Evolutionary conservation across 1,140 invertebrate genomes (phyloP), one percentile per base, ranked within the genome.

Genomic region (Drosophila albomicans): DNA sequence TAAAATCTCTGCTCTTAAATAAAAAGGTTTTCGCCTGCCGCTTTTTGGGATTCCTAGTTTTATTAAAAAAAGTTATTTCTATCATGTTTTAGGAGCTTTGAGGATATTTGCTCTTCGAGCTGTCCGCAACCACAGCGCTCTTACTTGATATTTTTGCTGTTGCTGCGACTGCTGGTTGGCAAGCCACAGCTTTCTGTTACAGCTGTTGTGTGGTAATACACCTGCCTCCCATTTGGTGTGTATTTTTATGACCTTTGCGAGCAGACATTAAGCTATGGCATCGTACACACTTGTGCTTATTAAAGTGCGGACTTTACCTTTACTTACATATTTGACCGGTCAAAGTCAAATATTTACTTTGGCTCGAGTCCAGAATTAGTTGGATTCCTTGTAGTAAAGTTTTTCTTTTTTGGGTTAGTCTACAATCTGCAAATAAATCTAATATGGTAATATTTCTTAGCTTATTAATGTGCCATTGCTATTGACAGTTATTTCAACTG

Each of bases 301-400:
- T 65, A 45, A 56, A 65, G 45, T 49, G 20, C 48, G 35, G 3
- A 13, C 43, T 57, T 41, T n/a, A 45, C 16, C 28, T 25, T 16
- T 45, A 16, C 7, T 5, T 45, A 16, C 7, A 5, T 16, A 56
- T 67, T 67, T 48, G 51, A 48, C 64, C n/a, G 32, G 63, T 58
- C 52, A 66, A 66, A 66, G 62, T 58, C 52, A 72, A 72, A 58
- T 72, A 72, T 66, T 64, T 64, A 4, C 15, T 28, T 16, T 54
- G 5, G 25, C 32, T 43, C 3, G n/a, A 28, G 49, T 41, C 4
- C 4, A 54, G 30, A 13, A 8, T 3, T 38, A 4, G 41, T 20
- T 35, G 46, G 54, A 61, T 35, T 62, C 46, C 10, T 11, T 61
- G 4, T 25, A 25, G 20, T 25, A 25, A 25, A 25, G 20, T 51